Conservation (phyloP, 2,888 invertebrate species). For the Dryadula phaetusa region DNA sequence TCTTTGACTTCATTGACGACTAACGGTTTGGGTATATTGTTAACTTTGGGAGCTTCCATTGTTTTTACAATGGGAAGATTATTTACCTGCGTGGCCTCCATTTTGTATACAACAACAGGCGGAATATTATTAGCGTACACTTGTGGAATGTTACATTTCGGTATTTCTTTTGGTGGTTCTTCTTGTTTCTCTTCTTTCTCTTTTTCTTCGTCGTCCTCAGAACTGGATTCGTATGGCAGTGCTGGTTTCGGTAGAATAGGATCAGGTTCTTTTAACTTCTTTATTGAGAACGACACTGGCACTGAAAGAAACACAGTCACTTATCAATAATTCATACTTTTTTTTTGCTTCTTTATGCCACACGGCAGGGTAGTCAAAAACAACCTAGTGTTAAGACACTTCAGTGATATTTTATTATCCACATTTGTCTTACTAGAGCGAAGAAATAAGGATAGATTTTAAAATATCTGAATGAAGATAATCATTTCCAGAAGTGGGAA, state of each 20-base stretch:
- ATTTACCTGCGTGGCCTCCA: slow-evolving; percentile 60
- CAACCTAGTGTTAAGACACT: too few relatives aligned
- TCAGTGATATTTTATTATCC: too few relatives aligned
- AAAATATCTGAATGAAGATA: too few relatives aligned
- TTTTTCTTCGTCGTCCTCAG: slow-evolving; percentile 85
- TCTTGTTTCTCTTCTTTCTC: slow-evolving; percentile 52
- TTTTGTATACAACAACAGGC: slow-evolving; percentile 68
- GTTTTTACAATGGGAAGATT: slow-evolving; percentile 57
- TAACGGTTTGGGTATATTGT: slow-evolving; percentile 46
- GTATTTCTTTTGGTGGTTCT: slow-evolving; percentile 47
- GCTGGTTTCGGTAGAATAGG: slow-evolving; percentile 88
- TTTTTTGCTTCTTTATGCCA: too few relatives aligned
- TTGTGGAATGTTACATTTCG: slow-evolving; percentile 50
- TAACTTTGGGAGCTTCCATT: slow-evolving; percentile 50
- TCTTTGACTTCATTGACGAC: slow-evolving; percentile 42
- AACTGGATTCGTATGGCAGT: slow-evolving; percentile 90
- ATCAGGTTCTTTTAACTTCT: slow-evolving; percentile 90
- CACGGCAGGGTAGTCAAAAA: too few relatives aligned
- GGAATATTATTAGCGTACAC: slow-evolving; percentile 55
- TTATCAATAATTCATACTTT: too few relatives aligned
- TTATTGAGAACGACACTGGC: slow-evolving; percentile 93
- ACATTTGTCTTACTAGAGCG: too few relatives aligned
- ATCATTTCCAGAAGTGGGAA: too few relatives aligned
- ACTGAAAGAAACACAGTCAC: slow-evolving; percentile 80
- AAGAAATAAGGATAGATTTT: too few relatives aligned